These are phyloP conservation scores for Cottus gobio DNA, from an alignment of 2,113 vertebrate genomes.

Conservation along the genomic window DNA sequence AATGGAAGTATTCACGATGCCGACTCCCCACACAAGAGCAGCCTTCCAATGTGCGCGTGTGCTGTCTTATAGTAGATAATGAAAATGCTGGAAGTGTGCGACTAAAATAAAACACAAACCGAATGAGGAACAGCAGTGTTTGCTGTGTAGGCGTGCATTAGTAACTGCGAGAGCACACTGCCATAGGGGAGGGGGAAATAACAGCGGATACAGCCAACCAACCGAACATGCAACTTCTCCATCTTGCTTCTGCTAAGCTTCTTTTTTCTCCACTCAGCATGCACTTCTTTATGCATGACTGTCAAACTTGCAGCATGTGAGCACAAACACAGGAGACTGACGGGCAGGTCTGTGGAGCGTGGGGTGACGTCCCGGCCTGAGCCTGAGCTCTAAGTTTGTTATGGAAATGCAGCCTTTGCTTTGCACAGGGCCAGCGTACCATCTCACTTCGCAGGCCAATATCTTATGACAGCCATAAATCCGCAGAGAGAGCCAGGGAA, in stretches of 20 bases:
- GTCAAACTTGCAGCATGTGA: background rate
- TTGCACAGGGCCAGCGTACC: slow-evolving; percentile 31
- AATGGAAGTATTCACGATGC: slow-evolving; percentile 59
- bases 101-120: slow-evolving; percentile 50
- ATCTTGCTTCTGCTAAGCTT: slow-evolving; percentile 17
- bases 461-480: slow-evolving; percentile 67
- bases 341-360: background rate
- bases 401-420: slow-evolving; percentile 37
- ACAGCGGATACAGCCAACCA: slow-evolving; percentile 39
- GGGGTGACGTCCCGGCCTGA: background rate
- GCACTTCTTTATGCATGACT: background rate
- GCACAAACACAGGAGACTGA: slow-evolving; percentile 11
- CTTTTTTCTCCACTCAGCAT: background rate
- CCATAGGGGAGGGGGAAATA: slow-evolving; percentile 29
- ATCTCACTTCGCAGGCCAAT: slow-evolving; percentile 48
- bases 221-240: slow-evolving; percentile 19
- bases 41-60: slow-evolving; percentile 36
- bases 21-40: slow-evolving; percentile 41
- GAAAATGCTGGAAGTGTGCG: slow-evolving; percentile 52
- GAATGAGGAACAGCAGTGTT: slow-evolving; percentile 53
- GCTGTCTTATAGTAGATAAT: slow-evolving; percentile 57
- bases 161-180: slow-evolving; percentile 54
- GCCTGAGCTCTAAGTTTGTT: slow-evolving; percentile 14
- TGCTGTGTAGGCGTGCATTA: slow-evolving; percentile 59
- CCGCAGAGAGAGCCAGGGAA: slow-evolving; percentile 48